These are phyloP conservation scores for Drosophila parvula DNA, from an alignment of 1,140 invertebrate species.

Conservation along the genomic window DNA sequence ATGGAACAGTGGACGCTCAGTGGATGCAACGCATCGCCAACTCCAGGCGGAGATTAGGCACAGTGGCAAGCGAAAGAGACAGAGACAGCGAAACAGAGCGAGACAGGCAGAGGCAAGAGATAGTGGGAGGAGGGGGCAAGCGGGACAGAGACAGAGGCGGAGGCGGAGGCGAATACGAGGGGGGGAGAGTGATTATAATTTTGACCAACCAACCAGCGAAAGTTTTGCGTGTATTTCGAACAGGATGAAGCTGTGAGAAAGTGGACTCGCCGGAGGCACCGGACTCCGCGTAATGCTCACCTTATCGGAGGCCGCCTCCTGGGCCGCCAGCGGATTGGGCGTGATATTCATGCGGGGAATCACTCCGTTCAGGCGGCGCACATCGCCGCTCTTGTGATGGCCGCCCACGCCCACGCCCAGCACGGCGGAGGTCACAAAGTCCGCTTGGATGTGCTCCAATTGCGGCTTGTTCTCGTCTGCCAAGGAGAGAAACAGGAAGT, in stretches of 20 bases:
- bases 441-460: constrained; percentile 85
- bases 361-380: constrained; percentile 86
- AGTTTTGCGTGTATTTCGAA: constrained; percentile 56
- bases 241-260: constrained; percentile 45
- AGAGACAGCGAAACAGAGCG: constrained; percentile 24
- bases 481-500: neutral
- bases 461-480: constrained; percentile 79
- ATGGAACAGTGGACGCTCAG: constrained; percentile 74
- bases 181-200: constrained; percentile 53
- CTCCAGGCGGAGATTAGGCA: constrained; percentile 36
- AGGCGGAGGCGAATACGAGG: constrained; percentile 6
- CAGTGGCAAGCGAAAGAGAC: constrained; percentile 26
- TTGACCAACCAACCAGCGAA: constrained; percentile 82
- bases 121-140: constrained; percentile 17
- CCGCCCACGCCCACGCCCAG: constrained; percentile 62
- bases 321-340: constrained; percentile 88
- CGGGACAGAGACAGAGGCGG: constrained; percentile 16
- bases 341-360: constrained; percentile 89
- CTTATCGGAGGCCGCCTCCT: constrained; percentile 84
- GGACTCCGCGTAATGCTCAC: constrained; percentile 38
- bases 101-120: constrained; percentile 1
- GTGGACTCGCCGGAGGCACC: constrained; percentile 1
- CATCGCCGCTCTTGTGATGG: constrained; percentile 68
- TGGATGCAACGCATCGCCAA: constrained; percentile 20
- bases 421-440: constrained; percentile 83